A percentile compares a stretch with the other conserved stretches of the same genome.
These are phyloP conservation scores for Syrmaticus mikado DNA, from an alignment of 2,113 vertebrate species.

Conservation along the genomic window DNA sequence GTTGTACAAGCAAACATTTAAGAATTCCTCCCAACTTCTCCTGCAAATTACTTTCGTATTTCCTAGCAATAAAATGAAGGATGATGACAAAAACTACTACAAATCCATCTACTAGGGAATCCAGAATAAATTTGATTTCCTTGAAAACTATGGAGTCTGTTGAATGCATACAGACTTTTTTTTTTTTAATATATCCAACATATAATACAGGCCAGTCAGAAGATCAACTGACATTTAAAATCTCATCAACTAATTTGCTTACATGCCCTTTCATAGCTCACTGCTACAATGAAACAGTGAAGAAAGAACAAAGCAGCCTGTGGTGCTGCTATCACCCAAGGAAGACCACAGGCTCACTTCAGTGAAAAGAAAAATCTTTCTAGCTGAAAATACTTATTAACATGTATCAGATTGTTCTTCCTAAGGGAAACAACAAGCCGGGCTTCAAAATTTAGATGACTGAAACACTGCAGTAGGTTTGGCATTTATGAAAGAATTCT, in stretches of 20 bases:
- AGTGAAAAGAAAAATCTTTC: not conserved
- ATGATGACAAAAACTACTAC: not conserved
- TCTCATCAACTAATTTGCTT: not conserved
- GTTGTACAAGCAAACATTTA: not conserved
- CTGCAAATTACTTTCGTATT: not conserved
- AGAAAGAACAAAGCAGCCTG: not conserved
- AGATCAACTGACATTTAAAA: not conserved
- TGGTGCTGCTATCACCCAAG: not conserved
- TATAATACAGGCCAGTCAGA: not conserved
- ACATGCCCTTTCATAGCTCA: not conserved
- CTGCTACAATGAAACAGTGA: not conserved
- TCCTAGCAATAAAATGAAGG: not conserved
- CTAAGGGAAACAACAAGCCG: not conserved
- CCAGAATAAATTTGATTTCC: not conserved
- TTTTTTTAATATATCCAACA: not conserved
- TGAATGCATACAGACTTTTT: not conserved
- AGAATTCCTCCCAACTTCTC: not conserved
- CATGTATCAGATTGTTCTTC: not conserved
- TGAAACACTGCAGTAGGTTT: not conserved
- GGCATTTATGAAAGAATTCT: not conserved
- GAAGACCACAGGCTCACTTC: not conserved
- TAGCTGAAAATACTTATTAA: not conserved
- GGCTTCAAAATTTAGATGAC: not conserved
- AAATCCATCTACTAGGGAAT: not conserved
- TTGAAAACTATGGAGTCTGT: not conserved